phyloP scores from a whole-genome alignment of 2,113 vertebrate genomes.

The Crotalus tigris region DNA sequence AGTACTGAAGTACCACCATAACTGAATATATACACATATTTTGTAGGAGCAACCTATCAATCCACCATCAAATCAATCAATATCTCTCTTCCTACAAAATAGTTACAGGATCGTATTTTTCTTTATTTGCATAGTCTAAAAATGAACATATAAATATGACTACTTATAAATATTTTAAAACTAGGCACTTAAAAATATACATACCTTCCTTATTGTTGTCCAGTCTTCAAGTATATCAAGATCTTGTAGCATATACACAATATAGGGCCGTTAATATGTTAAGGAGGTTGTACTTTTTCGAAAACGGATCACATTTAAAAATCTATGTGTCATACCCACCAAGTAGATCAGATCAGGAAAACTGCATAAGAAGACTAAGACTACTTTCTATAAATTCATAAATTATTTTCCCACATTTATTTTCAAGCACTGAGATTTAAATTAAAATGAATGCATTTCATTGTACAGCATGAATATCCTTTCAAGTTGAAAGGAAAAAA shows the following conservation, averaged over 20 bases:
- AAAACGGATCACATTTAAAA: background rate
- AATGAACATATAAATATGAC: background rate
- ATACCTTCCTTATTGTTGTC: conserved; percentile 95
- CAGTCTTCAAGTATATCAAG: conserved; percentile 97
- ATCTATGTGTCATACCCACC: background rate
- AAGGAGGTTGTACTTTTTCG: conserved; percentile 63
- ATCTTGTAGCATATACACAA: conserved; percentile 97
- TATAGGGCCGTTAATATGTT: conserved; percentile 88
- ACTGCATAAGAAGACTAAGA: background rate
- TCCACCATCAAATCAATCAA: background rate
- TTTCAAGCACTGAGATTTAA: background rate
- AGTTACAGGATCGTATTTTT: background rate
- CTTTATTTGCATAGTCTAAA: background rate
- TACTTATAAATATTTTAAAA: background rate
- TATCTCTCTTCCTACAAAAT: background rate
- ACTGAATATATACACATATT: background rate
- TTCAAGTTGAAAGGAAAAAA: background rate
- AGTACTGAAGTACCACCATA: background rate
- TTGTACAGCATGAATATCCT: background rate
- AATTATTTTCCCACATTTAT: background rate
- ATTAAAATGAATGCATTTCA: background rate
- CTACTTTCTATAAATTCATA: background rate
- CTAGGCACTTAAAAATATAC: background rate
- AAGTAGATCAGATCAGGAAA: background rate
- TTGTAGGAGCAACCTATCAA: background rate